Evolutionary conservation across 2,113 vertebrate species (phyloP).

Genomic region (Otus sunia): DNA sequence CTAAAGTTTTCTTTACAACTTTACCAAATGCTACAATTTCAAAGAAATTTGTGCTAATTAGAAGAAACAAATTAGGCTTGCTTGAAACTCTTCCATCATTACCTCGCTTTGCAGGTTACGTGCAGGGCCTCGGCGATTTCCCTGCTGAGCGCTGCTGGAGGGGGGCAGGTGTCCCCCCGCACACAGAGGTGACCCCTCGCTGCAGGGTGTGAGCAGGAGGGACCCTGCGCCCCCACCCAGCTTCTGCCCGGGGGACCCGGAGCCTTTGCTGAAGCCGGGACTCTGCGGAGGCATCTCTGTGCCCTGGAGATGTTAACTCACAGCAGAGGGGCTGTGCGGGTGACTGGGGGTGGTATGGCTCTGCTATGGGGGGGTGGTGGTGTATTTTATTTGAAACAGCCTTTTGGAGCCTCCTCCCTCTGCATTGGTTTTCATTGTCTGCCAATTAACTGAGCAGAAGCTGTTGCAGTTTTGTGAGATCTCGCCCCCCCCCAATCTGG

Average conservation of each 20-base stretch:
- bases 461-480: background rate
- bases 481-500: background rate
- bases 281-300: no score
- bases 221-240: background rate
- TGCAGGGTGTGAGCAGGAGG: fast-evolving
- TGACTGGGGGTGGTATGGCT: no score
- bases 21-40: background rate
- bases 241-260: fast-evolving
- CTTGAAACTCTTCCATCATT: background rate
- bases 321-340: fast-evolving
- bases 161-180: no score
- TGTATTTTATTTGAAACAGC: no score
- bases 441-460: background rate
- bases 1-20: background rate
- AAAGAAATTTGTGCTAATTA: background rate
- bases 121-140: fast-evolving
- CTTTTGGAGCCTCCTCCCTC: background rate
- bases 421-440: background rate
- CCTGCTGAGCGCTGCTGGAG: background rate
- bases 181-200: background rate
- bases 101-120: fast-evolving
- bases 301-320: fast-evolving
- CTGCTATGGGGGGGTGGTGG: background rate
- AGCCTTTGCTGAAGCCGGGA: background rate
- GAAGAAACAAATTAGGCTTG: background rate